Conservation (phyloP, 2,113 vertebrate species). For the Promerops cafer region DNA sequence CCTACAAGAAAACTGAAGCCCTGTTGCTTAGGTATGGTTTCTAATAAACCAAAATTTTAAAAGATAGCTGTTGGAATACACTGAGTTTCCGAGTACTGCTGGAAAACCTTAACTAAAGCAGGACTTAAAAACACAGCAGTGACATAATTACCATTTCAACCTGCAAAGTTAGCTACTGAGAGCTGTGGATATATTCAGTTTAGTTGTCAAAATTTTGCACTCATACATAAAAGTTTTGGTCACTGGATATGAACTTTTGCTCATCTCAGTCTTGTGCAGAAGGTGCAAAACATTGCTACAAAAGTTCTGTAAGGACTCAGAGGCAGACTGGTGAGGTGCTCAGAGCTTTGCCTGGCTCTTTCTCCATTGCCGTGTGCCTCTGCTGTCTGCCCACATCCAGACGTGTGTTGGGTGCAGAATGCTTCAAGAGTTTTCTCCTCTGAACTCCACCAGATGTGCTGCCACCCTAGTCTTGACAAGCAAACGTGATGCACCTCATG, state of each 20-base stretch:
- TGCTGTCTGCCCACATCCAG: not conserved
- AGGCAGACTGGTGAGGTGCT: not conserved
- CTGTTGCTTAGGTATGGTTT: not conserved
- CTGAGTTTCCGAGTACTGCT: not conserved
- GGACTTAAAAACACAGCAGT: not conserved
- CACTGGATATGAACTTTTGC: not conserved
- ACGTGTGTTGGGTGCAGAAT: not conserved
- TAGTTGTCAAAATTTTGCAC: not conserved
- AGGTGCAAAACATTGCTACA: not conserved
- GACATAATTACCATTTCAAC: not conserved
- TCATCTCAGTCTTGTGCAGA: not conserved
- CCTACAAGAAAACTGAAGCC: not conserved
- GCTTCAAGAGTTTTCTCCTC: not conserved
- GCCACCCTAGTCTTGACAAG: not conserved
- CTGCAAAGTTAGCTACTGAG: not conserved
- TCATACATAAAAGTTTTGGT: not conserved
- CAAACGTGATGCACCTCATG: not conserved
- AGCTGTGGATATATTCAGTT: not conserved
- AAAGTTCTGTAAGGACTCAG: not conserved
- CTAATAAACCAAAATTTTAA: not conserved
- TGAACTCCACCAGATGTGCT: not conserved
- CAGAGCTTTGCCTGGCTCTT: accelerated
- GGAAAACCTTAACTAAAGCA: not conserved
- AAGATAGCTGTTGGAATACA: not conserved
- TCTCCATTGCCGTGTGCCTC: not conserved